phyloP scores from a whole-genome alignment of 2,797 vertebrate species.

The Danio albolineatus region DNA sequence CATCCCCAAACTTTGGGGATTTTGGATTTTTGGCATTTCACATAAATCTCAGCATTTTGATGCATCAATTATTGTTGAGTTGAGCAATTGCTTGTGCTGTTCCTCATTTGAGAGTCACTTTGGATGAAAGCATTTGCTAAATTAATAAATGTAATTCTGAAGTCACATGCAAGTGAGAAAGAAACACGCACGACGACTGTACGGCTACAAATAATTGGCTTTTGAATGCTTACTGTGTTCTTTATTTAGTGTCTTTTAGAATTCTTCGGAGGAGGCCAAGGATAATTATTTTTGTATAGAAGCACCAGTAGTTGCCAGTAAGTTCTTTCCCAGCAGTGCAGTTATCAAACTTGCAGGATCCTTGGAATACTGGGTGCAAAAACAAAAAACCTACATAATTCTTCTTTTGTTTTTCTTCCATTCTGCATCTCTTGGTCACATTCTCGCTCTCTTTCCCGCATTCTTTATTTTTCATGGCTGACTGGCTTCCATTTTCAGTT shows the following conservation, averaged over 20 bases:
- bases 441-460: constrained; percentile 61
- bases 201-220: not conserved
- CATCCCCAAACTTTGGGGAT: too few species aligned
- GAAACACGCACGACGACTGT: not conserved
- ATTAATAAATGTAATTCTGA: not conserved
- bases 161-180: not conserved
- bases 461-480: constrained; percentile 54
- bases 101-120: not conserved
- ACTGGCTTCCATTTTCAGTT: constrained; percentile 56
- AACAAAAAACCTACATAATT: constrained; percentile 50
- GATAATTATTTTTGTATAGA: constrained; percentile 6
- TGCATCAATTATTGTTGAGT: not conserved
- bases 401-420: constrained; percentile 60
- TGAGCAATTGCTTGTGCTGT: not conserved
- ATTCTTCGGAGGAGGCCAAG: not conserved
- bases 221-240: not conserved
- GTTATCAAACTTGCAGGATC: not conserved
- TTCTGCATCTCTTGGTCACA: constrained; percentile 56
- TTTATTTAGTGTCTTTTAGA: not conserved
- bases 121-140: not conserved
- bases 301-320: constrained; percentile 9
- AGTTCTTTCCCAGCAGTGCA: constrained; percentile 17
- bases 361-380: constrained; percentile 41
- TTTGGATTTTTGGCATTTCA: too few species aligned
- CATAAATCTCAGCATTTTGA: not conserved